Evolutionary conservation across 2,113 vertebrate genomes (phyloP).

Genomic region (Emydocephalus ijimae): DNA sequence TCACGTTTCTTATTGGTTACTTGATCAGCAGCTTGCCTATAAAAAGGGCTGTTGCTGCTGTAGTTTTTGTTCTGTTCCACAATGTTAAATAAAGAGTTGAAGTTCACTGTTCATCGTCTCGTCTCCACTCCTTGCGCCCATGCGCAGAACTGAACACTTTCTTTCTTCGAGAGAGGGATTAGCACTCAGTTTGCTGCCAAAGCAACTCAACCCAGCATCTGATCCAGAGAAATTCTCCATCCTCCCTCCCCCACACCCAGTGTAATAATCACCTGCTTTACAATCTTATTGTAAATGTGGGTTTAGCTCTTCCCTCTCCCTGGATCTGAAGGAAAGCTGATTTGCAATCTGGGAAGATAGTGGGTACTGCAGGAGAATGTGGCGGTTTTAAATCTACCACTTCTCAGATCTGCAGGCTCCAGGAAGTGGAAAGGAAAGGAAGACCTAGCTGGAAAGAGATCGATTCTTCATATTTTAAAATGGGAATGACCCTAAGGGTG

Average conservation of each 20-base stretch:
- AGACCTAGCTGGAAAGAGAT: not conserved
- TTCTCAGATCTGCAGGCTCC: not conserved
- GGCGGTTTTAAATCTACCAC: not conserved
- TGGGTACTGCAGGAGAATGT: not conserved
- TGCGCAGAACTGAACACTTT: no score
- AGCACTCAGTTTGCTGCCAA: not conserved
- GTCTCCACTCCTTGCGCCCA: no score
- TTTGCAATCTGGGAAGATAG: not conserved
- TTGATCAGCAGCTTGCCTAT: no score
- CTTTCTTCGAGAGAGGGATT: not conserved
- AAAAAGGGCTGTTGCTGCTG: no score
- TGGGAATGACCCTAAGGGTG: not conserved
- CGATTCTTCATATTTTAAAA: not conserved
- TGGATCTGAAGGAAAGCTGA: not conserved
- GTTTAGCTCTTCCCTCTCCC: not conserved
- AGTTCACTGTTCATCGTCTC: no score
- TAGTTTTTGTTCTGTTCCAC: no score
- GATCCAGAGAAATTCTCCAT: not conserved
- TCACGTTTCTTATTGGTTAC: no score
- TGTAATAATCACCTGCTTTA: not conserved
- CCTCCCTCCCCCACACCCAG: not conserved
- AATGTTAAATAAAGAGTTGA: no score
- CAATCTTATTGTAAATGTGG: not conserved
- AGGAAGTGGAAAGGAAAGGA: not conserved
- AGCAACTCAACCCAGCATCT: not conserved